Evolutionary conservation across 1,140 invertebrate species (phyloP).

Genomic region (Ceratosolen solmsi): DNA sequence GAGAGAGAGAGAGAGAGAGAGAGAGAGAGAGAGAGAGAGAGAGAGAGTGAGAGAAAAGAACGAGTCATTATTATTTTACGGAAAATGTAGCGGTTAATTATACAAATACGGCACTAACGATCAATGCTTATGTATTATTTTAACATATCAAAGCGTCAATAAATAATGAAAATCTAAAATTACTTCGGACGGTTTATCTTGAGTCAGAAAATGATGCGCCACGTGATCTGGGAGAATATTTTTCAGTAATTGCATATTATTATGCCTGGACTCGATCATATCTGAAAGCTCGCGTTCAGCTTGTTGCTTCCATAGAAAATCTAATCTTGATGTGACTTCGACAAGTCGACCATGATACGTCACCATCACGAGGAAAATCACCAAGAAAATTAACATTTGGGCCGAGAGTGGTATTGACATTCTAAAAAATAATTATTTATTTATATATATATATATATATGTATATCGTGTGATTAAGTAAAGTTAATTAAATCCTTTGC

Average conservation of each 20-base stretch:
- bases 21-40: too few relatives aligned
- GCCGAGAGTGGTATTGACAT: constrained; percentile 79
- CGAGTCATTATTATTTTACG: too few relatives aligned
- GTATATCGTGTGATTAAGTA: too few relatives aligned
- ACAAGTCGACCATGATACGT: constrained; percentile 92
- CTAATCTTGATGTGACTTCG: constrained; percentile 90
- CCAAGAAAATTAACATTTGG: constrained; percentile 86
- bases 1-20: too few relatives aligned
- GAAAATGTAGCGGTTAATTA: too few relatives aligned
- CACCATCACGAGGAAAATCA: constrained; percentile 89
- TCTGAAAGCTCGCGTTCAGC: constrained; percentile 92
- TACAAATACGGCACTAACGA: too few relatives aligned
- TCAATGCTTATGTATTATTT: too few relatives aligned
- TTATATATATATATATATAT: too few relatives aligned
- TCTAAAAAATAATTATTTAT: constrained; percentile 54
- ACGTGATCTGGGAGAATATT: constrained; percentile 98
- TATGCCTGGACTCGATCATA: constrained; percentile 90
- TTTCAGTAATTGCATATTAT: constrained; percentile 88
- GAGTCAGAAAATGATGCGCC: constrained; percentile 92
- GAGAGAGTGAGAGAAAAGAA: too few relatives aligned
- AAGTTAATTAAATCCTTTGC: too few relatives aligned
- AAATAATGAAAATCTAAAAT: too few relatives aligned
- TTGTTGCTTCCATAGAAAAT: constrained; percentile 97
- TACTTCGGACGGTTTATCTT: constrained; percentile 81
- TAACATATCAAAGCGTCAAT: too few relatives aligned